phyloP scores from a whole-genome alignment of 2,797 vertebrate species.

The Chelidonichthys spinosus region DNA sequence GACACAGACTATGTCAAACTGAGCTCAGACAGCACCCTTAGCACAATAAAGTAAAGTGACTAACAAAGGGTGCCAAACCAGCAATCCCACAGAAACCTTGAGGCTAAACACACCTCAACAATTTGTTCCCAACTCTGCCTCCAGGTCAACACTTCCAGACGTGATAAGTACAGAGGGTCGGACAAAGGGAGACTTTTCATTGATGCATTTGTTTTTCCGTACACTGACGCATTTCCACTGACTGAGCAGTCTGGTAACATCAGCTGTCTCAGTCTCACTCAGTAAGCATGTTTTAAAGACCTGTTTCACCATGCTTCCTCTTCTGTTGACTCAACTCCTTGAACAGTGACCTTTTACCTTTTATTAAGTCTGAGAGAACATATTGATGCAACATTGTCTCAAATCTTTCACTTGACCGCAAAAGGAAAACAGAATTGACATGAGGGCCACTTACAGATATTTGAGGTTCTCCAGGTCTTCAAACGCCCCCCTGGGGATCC shows the following conservation, averaged over 20 bases:
- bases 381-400: neutral
- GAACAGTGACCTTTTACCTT: neutral
- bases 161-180: slow-evolving; percentile 62
- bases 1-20: slow-evolving; percentile 3
- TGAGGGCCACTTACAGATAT: slow-evolving; percentile 93
- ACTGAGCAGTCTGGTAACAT: slow-evolving; percentile 21
- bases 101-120: slow-evolving; percentile 36
- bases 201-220: slow-evolving; percentile 13
- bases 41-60: slow-evolving; percentile 53
- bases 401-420: slow-evolving; percentile 16
- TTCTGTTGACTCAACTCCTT: slow-evolving; percentile 16
- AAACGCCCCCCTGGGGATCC: slow-evolving; percentile 92
- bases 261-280: slow-evolving; percentile 11
- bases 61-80: slow-evolving; percentile 54
- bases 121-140: slow-evolving; percentile 46
- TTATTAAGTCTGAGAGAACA: slow-evolving; percentile 12
- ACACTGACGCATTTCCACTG: slow-evolving; percentile 31
- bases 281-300: neutral
- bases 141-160: slow-evolving; percentile 64
- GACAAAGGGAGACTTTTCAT: slow-evolving; percentile 39
- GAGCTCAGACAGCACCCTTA: slow-evolving; percentile 41
- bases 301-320: slow-evolving; percentile 2
- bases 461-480: slow-evolving; percentile 98
- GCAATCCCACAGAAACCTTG: slow-evolving; percentile 16
- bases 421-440: slow-evolving; percentile 21